phyloP scores from a whole-genome alignment of 2,113 vertebrate species.

The Gracilinanus agilis region DNA sequence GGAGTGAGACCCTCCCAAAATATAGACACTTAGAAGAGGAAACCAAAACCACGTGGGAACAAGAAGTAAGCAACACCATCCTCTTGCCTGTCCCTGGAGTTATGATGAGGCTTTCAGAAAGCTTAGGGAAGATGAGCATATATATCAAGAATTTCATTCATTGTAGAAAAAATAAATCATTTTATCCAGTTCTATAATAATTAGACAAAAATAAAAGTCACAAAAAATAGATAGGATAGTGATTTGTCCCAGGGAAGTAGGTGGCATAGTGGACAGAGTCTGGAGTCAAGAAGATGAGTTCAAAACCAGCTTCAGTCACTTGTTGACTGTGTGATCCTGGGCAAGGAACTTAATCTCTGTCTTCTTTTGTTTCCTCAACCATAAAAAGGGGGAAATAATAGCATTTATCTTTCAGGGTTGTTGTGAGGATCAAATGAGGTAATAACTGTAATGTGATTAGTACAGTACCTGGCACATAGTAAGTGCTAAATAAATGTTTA shows the following conservation, averaged over 20 bases:
- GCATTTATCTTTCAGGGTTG: too few species aligned
- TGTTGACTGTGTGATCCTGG: background rate
- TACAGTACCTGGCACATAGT: too few species aligned
- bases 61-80: background rate
- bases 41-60: background rate
- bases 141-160: background rate
- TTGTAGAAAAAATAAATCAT: too few species aligned
- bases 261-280: too few species aligned
- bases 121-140: background rate
- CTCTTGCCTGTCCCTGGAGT: background rate
- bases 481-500: too few species aligned
- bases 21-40: background rate
- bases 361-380: background rate
- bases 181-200: background rate
- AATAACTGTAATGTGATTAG: too few species aligned
- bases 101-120: background rate
- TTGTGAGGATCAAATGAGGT: too few species aligned
- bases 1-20: background rate
- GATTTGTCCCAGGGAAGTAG: too few species aligned
- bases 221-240: background rate
- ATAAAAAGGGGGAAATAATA: too few species aligned
- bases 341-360: background rate
- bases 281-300: background rate
- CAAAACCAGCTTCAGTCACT: background rate
- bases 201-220: background rate